These are phyloP conservation scores for Anhinga anhinga DNA, from an alignment of 2,113 vertebrate species.

Conservation along the genomic window DNA sequence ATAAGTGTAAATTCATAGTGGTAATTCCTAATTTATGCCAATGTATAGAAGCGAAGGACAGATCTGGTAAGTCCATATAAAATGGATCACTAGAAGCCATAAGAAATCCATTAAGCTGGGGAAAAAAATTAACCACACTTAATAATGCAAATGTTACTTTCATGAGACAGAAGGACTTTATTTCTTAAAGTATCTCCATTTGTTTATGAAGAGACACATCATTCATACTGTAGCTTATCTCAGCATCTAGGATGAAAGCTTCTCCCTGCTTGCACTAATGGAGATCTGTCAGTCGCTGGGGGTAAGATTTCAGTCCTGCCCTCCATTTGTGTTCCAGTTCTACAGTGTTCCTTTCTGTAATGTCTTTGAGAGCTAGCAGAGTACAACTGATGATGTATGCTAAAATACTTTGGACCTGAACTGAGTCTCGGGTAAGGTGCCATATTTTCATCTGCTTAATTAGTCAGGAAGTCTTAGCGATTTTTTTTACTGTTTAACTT, in stretches of 20 bases:
- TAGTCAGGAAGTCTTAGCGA: too few species aligned
- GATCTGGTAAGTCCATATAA: background rate
- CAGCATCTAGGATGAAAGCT: background rate
- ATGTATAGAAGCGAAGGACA: background rate
- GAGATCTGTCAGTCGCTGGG: fast-evolving
- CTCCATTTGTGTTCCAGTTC: fast-evolving
- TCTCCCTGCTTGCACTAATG: background rate
- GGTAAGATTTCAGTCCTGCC: background rate
- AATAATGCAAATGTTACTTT: background rate
- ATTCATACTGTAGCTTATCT: background rate
- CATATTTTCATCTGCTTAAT: background rate
- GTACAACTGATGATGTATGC: background rate
- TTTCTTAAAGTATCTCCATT: background rate
- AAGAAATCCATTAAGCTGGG: background rate
- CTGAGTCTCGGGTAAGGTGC: background rate
- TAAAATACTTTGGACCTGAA: too few species aligned
- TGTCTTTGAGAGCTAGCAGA: background rate
- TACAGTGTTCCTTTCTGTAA: too few species aligned
- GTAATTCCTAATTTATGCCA: background rate
- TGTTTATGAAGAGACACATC: background rate
- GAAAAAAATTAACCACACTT: background rate
- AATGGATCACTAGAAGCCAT: background rate
- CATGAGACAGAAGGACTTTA: too few species aligned
- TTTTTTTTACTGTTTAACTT: background rate
- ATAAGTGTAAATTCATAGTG: background rate